Base-by-base conservation (phyloP, 2,888 invertebrate genomes). In the Cremastobaeus sp. region DNA sequence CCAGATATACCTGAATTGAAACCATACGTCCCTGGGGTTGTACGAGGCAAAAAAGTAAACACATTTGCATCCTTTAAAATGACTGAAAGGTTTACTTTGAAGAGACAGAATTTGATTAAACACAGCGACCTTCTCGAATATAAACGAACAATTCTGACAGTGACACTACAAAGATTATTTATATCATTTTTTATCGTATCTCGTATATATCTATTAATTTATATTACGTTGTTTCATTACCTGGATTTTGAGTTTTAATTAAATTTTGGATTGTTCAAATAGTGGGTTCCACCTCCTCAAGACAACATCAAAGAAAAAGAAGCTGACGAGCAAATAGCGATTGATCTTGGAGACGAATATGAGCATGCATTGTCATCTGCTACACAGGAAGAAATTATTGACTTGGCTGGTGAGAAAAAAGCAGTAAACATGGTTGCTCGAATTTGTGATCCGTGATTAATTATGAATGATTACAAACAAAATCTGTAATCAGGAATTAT, bases 1-100 rank as follows among this genome's bases (percentile, higher is more conserved):
- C 98, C 98, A 48, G 99, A 99, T 89, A 92, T 94, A 91, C 98
- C 98, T 2, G 99, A 99, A 88, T 90, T 93, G 69, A 97, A 98
- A 88, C 98, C 98, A 6, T 99, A 92, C 88, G 94, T 96, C 28
- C 91, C 97, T 79, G 98, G 98, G 73, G 93, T 93, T 65, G 91
- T 97, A 78, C 91, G 98, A 88, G 99, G 99, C 88, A 95, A 95
- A 89, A 96, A 96, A 90, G 94, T 94, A 9, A 17, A 37, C 47
- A n/a, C 41, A 28, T 28, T 12, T 20, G 25, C 25, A 25, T 25
- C 4, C 3, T 25, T 25, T 25, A 25, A 25, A 25, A 8, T 25
- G n/a, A n/a, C n/a, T n/a, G n/a, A n/a, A n/a, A n/a, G n/a, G n/a
- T n/a, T n/a, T n/a, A n/a, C n/a, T n/a, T n/a, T n/a, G n/a, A n/a